phyloP scores from a whole-genome alignment of 2,888 invertebrate genomes.

The Drosophila kuntzei region DNA sequence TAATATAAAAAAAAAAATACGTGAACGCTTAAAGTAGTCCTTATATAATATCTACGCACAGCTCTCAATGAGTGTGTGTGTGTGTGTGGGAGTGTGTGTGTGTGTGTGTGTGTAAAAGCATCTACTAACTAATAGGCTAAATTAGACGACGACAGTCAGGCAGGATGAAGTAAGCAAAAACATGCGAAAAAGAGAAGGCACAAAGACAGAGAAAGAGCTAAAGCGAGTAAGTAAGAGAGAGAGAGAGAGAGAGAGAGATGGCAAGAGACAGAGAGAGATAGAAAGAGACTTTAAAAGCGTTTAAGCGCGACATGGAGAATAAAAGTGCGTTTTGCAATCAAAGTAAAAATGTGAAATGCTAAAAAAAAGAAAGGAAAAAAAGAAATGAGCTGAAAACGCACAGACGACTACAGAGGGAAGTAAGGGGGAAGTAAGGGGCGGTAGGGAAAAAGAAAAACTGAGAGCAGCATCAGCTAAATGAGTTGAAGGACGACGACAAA shows the following conservation, averaged over 20 bases:
- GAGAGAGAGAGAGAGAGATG: conserved; percentile 1
- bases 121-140: conserved; percentile 75
- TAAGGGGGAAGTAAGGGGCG: neutral
- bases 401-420: conserved; percentile 10
- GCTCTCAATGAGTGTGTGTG: neutral
- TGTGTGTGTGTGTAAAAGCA: conserved; percentile 61
- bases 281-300: conserved; percentile 64
- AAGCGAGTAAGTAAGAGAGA: neutral
- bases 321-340: conserved; percentile 78
- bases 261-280: neutral
- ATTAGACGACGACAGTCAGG: conserved; percentile 62
- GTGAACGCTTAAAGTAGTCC: conserved; percentile 26
- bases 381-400: conserved; percentile 34
- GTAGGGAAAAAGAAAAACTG: conserved; percentile 23
- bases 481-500: conserved; percentile 71
- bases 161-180: conserved; percentile 17
- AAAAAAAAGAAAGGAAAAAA: conserved; percentile 11
- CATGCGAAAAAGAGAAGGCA: conserved; percentile 4
- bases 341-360: conserved; percentile 67
- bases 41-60: conserved; percentile 1
- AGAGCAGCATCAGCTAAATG: conserved; percentile 71
- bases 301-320: conserved; percentile 70
- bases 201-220: neutral
- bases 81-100: conserved; percentile 7
- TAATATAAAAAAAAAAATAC: neutral